Percentiles rank a stretch among this genome's conserved stretches.
Evolutionary conservation across 2,888 invertebrate species (phyloP).

Genomic region (Ophioninae sp.): DNA sequence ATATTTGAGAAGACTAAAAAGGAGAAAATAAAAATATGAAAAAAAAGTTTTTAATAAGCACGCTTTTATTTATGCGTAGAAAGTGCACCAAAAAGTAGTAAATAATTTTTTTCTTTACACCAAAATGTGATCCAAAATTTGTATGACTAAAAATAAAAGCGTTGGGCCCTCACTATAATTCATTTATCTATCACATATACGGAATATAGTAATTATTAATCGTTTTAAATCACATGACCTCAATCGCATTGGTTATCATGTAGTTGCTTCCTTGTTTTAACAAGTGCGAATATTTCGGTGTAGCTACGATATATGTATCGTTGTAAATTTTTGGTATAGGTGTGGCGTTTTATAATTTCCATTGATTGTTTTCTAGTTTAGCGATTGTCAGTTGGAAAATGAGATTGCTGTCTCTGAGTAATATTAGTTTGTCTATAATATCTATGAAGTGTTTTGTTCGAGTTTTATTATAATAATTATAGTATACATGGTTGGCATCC

Average conservation of each 20-base stretch:
- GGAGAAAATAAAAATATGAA: too few relatives aligned
- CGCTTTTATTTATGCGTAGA: too few relatives aligned
- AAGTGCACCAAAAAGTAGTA: too few relatives aligned
- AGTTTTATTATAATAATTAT: slow-evolving; percentile 44
- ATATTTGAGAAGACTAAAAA: too few relatives aligned
- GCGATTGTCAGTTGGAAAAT: slow-evolving; percentile 40
- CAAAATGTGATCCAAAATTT: too few relatives aligned
- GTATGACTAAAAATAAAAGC: too few relatives aligned
- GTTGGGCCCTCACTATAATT: too few relatives aligned
- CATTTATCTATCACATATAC: too few relatives aligned
- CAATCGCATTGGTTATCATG: slow-evolving; percentile 25
- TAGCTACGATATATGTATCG: slow-evolving; percentile 27
- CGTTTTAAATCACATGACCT: slow-evolving; percentile 28
- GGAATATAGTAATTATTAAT: slow-evolving; percentile 21
- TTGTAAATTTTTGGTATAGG: slow-evolving; percentile 39
- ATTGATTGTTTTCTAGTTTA: slow-evolving; percentile 32
- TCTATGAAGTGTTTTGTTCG: slow-evolving; percentile 39
- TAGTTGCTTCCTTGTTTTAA: slow-evolving; percentile 29
- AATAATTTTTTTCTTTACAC: too few relatives aligned
- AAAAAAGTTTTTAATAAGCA: too few relatives aligned
- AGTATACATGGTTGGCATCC: slow-evolving; percentile 23
- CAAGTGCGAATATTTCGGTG: slow-evolving; percentile 39
- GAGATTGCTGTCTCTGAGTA: slow-evolving; percentile 29
- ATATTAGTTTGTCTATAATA: slow-evolving; percentile 37
- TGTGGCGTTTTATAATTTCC: slow-evolving; percentile 36